Base-by-base conservation (phyloP, 2,113 vertebrate genomes). In the Spea bombifrons region DNA sequence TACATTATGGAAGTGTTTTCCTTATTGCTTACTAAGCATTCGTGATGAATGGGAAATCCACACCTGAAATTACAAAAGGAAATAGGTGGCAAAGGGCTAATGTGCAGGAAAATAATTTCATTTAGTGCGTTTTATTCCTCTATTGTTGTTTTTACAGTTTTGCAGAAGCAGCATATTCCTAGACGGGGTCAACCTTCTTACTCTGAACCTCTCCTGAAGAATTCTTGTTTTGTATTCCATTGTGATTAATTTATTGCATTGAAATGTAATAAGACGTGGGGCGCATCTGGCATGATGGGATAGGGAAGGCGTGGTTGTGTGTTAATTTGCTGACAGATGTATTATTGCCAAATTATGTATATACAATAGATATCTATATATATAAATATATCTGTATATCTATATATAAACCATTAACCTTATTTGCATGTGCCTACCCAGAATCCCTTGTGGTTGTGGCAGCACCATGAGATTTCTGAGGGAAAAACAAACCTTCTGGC, bases 51-150 rank as follows among this genome's bases (percentile, higher is more conserved):
- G 15, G 45, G 12, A 63, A 48, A 48, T 10, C 43, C 67, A 71
- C 68, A 78, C 76, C 76, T 78, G 76, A 71, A 46, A 78, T 46
- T 64, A 78, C 68, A 66, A 52, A 71, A 71, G 76, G 76, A 72
- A 71, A 66, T 47, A 9, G 52, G 10, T 30, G 30, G 9, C 59
- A 61, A 15, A 47, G 75, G 52, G 52, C 66, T 48, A 49, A n/a
- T 44, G 6, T 10, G 47, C 13, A 78, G 75, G 76, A 71, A 71
- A 71, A 53, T 46, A 13, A 71, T 78, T 16, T 71, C 67, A 78
- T 71, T 71, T 50, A 71, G 50, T 71, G 55, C n/a, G 5, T 71
- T 78, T 50, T 71, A 13, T 30, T 59, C 30, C 17, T 44, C 10
- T 70, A 44, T 63, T 76, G 53, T 76, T 69, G 68, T 43, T 44